phyloP scores from a whole-genome alignment of 2,113 vertebrate species.

The Uropsilus gracilis region DNA sequence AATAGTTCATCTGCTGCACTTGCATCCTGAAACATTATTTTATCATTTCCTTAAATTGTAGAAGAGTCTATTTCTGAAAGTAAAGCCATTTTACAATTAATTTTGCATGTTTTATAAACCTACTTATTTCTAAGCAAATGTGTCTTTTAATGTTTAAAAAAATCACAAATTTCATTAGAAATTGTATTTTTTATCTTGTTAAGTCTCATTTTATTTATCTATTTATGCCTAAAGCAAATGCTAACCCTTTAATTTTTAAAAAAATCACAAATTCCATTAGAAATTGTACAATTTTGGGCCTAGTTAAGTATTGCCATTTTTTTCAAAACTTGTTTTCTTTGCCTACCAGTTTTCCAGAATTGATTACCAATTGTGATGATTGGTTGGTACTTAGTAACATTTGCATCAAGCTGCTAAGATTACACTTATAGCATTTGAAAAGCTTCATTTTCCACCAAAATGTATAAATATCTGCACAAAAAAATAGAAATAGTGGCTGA shows the following conservation, averaged over 20 bases:
- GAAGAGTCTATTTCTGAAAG: slow-evolving; percentile 37
- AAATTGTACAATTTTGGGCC: not conserved
- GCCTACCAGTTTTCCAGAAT: too few relatives aligned
- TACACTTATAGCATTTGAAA: not conserved
- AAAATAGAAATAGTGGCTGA: not conserved
- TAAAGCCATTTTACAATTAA: not conserved
- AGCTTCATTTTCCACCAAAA: not conserved
- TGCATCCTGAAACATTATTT: not conserved
- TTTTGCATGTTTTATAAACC: slow-evolving; percentile 36
- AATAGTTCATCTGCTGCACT: not conserved
- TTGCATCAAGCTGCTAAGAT: not conserved
- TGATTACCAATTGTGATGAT: not conserved
- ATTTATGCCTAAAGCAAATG: not conserved
- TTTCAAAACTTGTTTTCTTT: slow-evolving; percentile 25
- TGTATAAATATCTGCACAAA: not conserved
- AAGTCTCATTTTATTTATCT: too few relatives aligned
- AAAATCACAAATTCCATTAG: not conserved
- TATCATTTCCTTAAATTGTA: slow-evolving; percentile 35
- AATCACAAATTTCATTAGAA: not conserved
- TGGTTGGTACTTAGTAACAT: not conserved
- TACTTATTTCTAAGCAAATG: not conserved
- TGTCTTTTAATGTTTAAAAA: not conserved
- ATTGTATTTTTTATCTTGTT: too few relatives aligned
- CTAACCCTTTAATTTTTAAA: not conserved
- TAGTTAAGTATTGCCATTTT: not conserved